Evolutionary conservation across 2,888 invertebrate species (phyloP), one percentile per base, ranked within the genome.

Genomic region (Biston betularia): DNA sequence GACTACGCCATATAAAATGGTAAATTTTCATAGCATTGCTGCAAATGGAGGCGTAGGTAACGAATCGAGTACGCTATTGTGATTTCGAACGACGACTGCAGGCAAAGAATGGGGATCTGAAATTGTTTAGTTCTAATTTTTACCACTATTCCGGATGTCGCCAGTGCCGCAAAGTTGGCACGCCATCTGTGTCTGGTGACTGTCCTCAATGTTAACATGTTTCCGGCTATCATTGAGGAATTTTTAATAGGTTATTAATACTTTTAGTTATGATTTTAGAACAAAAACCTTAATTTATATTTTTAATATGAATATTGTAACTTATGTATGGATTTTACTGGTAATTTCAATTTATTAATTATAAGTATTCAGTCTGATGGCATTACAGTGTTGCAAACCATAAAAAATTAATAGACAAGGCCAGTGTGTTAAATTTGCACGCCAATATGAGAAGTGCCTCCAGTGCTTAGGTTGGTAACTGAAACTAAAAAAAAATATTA

Each of bases 1-100:
- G 93, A 94, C 92, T 92, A 93, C 93, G 92, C 93, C 93, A 92
- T 94, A 86, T 89, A 92, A 89, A 89, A 90, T 87, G 83, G 79
- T 87, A 87, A 87, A 89, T 84, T 92, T 89, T 94, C 94, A 94
- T 94, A 92, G 93, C 94, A 93, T 93, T 89, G 92, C 91, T 90
- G 93, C 94, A 94, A 93, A 91, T 81, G 67, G 38, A 89, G 87
- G 87, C 90, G 90, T 88, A 58, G 58, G 58, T 49, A 88, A 91
- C 88, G 88, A 85, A 79, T 92, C 88, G 86, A 89, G 89, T 90
- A 92, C 92, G 92, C 88, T 90, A 88, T 85, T 88, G 83, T 90
- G 85, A 90, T 90, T 89, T 90, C 90, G 85, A 87, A 87, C 90
- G 90, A 83, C 89, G 93, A 93, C 93, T 92, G 92, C 87, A 84